Evolutionary conservation across 1,140 invertebrate species (phyloP).

Genomic region (Battus philenor): DNA sequence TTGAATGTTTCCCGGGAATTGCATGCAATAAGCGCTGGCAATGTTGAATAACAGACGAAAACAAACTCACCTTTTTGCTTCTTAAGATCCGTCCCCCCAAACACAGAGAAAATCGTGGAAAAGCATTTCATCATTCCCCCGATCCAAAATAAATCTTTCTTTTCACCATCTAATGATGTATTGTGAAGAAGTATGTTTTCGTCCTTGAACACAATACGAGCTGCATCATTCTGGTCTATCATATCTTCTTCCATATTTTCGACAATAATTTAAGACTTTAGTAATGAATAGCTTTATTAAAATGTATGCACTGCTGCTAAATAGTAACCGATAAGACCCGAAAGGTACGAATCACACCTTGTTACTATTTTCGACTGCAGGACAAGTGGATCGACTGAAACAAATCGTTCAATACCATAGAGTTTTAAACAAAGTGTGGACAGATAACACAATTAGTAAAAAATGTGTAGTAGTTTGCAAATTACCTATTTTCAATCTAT

Average conservation of each 20-base stretch:
- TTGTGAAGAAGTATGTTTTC: constrained; percentile 1
- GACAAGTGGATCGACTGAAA: too few relatives aligned
- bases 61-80: constrained; percentile 35
- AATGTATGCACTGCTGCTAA: too few relatives aligned
- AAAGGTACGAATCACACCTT: too few relatives aligned
- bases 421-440: too few relatives aligned
- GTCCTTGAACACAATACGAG: constrained; percentile 12
- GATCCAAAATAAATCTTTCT: constrained; percentile 45
- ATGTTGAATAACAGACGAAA: constrained; percentile 20
- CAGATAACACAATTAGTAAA: too few relatives aligned
- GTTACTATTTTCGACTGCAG: too few relatives aligned
- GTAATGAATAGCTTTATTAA: too few relatives aligned
- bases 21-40: constrained; percentile 25
- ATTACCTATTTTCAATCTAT: too few relatives aligned
- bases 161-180: constrained; percentile 29
- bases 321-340: too few relatives aligned
- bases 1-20: constrained; percentile 31
- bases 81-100: constrained; percentile 29
- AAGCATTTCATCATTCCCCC: constrained; percentile 52
- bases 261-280: too few relatives aligned
- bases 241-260: constrained; percentile 12
- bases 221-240: not conserved
- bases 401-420: too few relatives aligned
- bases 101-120: constrained; percentile 39
- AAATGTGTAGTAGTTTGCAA: too few relatives aligned